Percentiles rank a stretch among this genome's conserved stretches.
phyloP scores from a whole-genome alignment of 2,113 vertebrate species.

The Artemisiospiza belli region DNA sequence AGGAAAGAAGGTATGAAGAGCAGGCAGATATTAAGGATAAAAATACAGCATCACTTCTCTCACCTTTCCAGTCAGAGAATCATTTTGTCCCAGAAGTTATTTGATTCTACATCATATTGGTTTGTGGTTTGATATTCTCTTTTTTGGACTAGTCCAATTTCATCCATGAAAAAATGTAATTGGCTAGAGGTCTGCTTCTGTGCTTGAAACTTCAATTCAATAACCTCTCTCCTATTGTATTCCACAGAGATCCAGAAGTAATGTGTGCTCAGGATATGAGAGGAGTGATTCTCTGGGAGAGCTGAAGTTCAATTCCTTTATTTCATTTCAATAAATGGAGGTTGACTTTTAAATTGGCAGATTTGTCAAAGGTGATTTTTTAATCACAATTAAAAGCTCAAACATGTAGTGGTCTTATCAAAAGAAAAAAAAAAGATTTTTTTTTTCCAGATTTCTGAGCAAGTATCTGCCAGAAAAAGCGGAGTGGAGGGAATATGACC shows the following conservation, averaged over 20 bases:
- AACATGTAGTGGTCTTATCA: background rate
- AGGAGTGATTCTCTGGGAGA: conserved; percentile 39
- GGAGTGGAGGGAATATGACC: background rate
- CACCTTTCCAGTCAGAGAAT: conserved; percentile 15
- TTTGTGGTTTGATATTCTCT: background rate
- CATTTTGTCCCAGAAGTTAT: conserved; percentile 23
- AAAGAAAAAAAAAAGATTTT: background rate
- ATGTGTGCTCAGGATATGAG: conserved; percentile 43
- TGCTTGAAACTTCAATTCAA: conserved; percentile 61
- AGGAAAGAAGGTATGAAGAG: background rate
- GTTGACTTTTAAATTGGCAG: conserved; percentile 41
- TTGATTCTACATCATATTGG: background rate
- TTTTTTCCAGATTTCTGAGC: background rate
- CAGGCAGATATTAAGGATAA: background rate
- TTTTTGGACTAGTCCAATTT: conserved; percentile 35
- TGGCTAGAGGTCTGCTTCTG: conserved; percentile 33
- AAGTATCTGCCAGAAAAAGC: background rate
- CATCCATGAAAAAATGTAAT: conserved; percentile 40
- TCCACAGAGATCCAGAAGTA: conserved; percentile 58
- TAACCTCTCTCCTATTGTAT: conserved; percentile 55
- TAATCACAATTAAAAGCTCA: conserved; percentile 50
- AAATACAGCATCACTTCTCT: background rate
- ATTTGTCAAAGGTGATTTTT: conserved; percentile 40
- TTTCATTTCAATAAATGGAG: conserved; percentile 55
- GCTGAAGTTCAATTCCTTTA: conserved; percentile 50